These are phyloP conservation scores for Paracanthobrama guichenoti DNA, from an alignment of 2,113 vertebrate species.

Conservation along the genomic window DNA sequence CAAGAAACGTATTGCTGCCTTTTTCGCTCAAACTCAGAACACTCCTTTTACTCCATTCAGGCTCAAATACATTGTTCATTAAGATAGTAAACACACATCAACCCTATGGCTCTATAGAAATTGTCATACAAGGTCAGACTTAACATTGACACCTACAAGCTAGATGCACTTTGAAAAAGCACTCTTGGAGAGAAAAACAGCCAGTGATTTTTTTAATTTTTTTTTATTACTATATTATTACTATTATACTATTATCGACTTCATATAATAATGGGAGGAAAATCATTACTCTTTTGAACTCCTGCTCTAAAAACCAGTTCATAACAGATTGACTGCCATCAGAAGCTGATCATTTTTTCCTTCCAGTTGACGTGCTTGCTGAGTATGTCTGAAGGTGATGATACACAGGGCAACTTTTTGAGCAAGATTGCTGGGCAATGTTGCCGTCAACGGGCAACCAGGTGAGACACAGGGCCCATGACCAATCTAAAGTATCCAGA, in stretches of 20 bases:
- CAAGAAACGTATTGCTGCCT: not conserved
- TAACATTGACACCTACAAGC: not conserved
- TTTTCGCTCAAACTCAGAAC: not conserved
- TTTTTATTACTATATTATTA: not conserved
- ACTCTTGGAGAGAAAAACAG: not conserved
- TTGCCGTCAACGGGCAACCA: too few species aligned
- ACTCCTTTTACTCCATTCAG: not conserved
- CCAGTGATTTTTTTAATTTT: not conserved
- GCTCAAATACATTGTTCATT: not conserved
- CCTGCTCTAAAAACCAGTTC: not conserved
- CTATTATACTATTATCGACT: not conserved
- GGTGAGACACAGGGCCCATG: too few species aligned
- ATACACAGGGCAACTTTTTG: too few species aligned
- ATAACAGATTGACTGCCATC: not conserved
- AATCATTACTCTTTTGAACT: not conserved
- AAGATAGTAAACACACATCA: not conserved
- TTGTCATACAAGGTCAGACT: not conserved
- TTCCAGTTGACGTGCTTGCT: too few species aligned
- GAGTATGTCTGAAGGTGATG: too few species aligned
- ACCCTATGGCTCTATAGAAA: not conserved
- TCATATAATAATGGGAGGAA: not conserved
- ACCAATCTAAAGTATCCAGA: too few species aligned
- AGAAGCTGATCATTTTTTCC: not conserved
- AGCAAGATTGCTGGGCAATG: too few species aligned
- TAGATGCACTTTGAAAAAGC: not conserved